These are phyloP conservation scores for Zelostemma sp. DNA, from an alignment of 1,140 invertebrate genomes.

Conservation along the genomic window DNA sequence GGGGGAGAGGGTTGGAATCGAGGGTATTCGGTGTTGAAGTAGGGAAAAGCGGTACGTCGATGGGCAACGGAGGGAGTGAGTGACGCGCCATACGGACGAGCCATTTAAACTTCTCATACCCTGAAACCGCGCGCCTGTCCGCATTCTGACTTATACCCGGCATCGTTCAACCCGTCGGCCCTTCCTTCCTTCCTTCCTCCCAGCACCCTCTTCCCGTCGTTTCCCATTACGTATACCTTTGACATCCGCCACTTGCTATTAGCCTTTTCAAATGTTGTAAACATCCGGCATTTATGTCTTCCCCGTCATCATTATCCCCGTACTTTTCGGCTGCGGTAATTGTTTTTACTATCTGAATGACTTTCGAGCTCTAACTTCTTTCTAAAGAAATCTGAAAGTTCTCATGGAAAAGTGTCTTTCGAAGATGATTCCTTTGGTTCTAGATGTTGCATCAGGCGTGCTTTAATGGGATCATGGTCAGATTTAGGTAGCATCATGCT, in stretches of 20 bases:
- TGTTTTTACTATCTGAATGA: not conserved
- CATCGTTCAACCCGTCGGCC: slow-evolving; percentile 66
- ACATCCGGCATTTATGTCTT: slow-evolving; percentile 14
- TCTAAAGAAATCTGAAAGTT: no score
- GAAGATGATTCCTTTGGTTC: no score
- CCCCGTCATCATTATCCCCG: not conserved
- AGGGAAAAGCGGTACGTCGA: slow-evolving; percentile 15
- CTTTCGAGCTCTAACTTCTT: no score
- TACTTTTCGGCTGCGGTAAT: not conserved
- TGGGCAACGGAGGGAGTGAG: slow-evolving; percentile 52
- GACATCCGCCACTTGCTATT: slow-evolving; percentile 37
- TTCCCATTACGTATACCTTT: slow-evolving; percentile 38
- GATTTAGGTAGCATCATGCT: no score
- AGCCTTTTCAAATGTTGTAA: slow-evolving; percentile 27
- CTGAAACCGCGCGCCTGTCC: slow-evolving; percentile 67
- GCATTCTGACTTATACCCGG: slow-evolving; percentile 71
- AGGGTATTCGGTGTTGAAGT: slow-evolving; percentile 19
- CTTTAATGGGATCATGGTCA: no score
- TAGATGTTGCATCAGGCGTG: no score
- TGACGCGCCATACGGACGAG: slow-evolving; percentile 69
- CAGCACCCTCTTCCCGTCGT: slow-evolving; percentile 19
- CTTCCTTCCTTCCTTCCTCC: slow-evolving; percentile 32
- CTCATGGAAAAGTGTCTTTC: no score
- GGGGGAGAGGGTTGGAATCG: no score
- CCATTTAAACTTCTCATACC: slow-evolving; percentile 71